Conservation (phyloP, 2,888 invertebrate species). For the Anthrax anthrax region DNA sequence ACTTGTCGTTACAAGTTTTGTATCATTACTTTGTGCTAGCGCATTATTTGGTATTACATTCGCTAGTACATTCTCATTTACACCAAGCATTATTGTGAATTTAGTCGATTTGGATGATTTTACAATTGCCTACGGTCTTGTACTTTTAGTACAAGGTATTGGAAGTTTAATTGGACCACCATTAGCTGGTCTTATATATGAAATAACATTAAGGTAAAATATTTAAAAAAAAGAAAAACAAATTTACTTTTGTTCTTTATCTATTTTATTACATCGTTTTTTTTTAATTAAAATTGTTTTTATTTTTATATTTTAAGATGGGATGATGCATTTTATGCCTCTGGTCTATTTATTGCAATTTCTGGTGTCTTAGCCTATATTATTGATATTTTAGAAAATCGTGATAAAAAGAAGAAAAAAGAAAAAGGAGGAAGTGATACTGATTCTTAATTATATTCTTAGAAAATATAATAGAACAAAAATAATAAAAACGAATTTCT, state of each 20-base stretch:
- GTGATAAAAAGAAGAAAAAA: conserved; percentile 2
- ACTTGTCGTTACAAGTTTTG: conserved; percentile 23
- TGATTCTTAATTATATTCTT: neutral
- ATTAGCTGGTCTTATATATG: conserved; percentile 54
- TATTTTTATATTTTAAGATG: conserved; percentile 35
- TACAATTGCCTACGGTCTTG: conserved; percentile 82
- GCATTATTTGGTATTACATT: conserved; percentile 78
- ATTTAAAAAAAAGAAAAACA: neutral
- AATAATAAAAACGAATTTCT: no score
- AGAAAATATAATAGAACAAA: no score
- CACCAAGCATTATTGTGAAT: conserved; percentile 77
- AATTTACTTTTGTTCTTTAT: neutral
- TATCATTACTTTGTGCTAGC: conserved; percentile 28
- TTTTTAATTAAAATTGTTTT: neutral
- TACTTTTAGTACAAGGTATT: conserved; percentile 78
- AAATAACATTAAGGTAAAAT: conserved; percentile 24
- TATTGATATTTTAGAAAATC: conserved; percentile 28
- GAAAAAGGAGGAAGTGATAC: neutral
- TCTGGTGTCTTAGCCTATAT: conserved; percentile 44
- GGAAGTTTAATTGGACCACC: conserved; percentile 88
- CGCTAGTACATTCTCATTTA: conserved; percentile 82
- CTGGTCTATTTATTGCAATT: conserved; percentile 66
- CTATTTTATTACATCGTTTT: neutral
- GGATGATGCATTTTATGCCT: conserved; percentile 66
- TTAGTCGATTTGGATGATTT: conserved; percentile 81